Conservation (phyloP, 1,140 invertebrate species). For the Pseudomyrmex gracilis region DNA sequence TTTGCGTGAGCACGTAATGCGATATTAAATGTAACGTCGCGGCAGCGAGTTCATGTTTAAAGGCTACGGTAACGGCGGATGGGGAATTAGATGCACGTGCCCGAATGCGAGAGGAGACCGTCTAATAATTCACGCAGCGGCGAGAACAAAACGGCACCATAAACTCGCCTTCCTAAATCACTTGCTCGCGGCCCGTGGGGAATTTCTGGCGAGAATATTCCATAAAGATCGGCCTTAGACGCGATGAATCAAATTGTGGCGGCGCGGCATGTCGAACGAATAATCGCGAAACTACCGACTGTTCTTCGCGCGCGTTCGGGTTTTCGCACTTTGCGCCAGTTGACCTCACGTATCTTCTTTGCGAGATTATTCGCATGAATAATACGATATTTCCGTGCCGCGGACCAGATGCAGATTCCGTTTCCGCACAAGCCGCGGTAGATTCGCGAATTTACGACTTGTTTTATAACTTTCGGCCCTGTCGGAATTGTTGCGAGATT, state of each 20-base stretch:
- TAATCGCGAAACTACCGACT: conserved; percentile 47
- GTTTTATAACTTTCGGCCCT: conserved; percentile 47
- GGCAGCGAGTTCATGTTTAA: conserved; percentile 26
- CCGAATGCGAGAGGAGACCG: conserved; percentile 30
- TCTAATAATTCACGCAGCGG: conserved; percentile 39
- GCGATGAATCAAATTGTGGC: conserved; percentile 46
- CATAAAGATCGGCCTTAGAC: conserved; percentile 25
- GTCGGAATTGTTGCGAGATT: conserved; percentile 40
- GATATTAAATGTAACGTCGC: conserved; percentile 43
- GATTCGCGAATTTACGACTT: conserved; percentile 47
- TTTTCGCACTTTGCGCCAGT: neutral
- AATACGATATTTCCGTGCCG: conserved; percentile 40
- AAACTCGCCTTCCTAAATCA: conserved; percentile 55
- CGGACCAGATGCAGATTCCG: conserved; percentile 41
- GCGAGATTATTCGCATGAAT: conserved; percentile 56
- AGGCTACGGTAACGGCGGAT: conserved; percentile 5
- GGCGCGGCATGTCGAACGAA: conserved; percentile 32
- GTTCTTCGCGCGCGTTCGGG: neutral
- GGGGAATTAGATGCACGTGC: conserved; percentile 42
- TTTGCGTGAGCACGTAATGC: conserved; percentile 38
- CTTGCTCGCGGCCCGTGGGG: conserved; percentile 16
- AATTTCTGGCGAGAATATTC: conserved; percentile 28
- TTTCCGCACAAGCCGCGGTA: neutral
- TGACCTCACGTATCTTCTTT: conserved; percentile 39
- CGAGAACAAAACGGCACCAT: conserved; percentile 44